Percentiles rank a stretch among this genome's conserved stretches.
Conservation (phyloP, 2,888 invertebrate species). For the Eupithecia abbreviata region DNA sequence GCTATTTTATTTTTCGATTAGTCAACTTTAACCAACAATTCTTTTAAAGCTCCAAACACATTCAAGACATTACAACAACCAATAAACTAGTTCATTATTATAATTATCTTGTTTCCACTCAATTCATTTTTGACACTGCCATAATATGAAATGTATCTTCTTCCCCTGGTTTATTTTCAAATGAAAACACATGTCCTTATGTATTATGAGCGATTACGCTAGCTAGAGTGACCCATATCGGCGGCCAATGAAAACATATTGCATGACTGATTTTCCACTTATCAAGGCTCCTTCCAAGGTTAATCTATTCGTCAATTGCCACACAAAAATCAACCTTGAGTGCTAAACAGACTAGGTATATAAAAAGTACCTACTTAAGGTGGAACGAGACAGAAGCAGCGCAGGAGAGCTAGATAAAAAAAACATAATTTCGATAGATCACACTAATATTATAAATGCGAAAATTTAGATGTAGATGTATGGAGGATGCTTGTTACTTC, state of each 20-base stretch:
- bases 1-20: not conserved
- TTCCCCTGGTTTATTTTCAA: not conserved
- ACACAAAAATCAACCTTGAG: not conserved
- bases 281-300: constrained; percentile 9
- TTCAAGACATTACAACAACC: not conserved
- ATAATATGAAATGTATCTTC: not conserved
- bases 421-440: no score
- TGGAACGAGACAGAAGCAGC: no score
- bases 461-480: no score
- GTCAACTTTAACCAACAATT: no score
- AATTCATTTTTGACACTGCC: not conserved
- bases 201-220: not conserved
- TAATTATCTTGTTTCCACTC: not conserved
- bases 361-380: not conserved
- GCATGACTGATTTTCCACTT: constrained; percentile 6
- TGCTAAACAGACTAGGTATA: not conserved
- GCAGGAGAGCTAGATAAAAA: no score
- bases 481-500: no score
- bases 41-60: not conserved
- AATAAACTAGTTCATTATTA: not conserved
- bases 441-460: no score
- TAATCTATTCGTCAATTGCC: not conserved
- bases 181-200: not conserved
- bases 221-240: not conserved
- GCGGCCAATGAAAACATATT: constrained; percentile 1